phyloP scores from a whole-genome alignment of 2,888 invertebrate species.

The Neuroscelio doddi region DNA sequence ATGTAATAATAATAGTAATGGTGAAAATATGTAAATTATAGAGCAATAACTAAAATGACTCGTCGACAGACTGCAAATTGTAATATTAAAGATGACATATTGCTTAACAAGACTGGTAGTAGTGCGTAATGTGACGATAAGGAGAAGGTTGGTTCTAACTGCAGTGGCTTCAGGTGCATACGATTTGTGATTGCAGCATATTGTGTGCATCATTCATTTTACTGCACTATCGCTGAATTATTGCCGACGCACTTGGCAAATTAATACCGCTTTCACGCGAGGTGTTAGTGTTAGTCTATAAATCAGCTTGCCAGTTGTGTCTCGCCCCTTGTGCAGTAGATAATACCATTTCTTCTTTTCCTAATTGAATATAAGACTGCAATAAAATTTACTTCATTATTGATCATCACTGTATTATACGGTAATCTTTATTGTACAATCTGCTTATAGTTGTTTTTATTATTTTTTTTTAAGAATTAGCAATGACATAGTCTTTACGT shows the following conservation, averaged over 20 bases:
- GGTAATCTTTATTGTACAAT: too few relatives aligned
- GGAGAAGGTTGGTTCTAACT: conserved; percentile 32
- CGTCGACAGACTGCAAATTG: conserved; percentile 29
- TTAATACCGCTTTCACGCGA: conserved; percentile 47
- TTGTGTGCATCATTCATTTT: conserved; percentile 47
- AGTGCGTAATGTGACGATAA: conserved; percentile 36
- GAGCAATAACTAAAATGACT: conserved; percentile 26
- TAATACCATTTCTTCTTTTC: conserved; percentile 38
- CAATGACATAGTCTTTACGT: too few relatives aligned
- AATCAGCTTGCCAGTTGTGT: conserved; percentile 43
- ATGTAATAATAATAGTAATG: neutral
- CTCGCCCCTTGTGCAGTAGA: conserved; percentile 40
- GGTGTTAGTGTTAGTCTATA: conserved; percentile 45
- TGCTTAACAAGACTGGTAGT: conserved; percentile 23
- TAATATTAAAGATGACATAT: conserved; percentile 38
- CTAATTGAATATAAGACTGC: conserved; percentile 32
- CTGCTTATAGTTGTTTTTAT: too few relatives aligned
- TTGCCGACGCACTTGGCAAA: conserved; percentile 49
- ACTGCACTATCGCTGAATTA: conserved; percentile 45
- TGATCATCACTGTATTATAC: conserved; percentile 12
- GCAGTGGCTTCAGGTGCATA: conserved; percentile 43
- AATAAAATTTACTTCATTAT: conserved; percentile 32
- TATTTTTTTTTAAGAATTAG: too few relatives aligned
- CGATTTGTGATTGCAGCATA: conserved; percentile 46
- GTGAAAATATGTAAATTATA: conserved; percentile 5